Evolutionary conservation across 53 echinoderm and acorn worm genomes (phyloP).

Genomic region (Patiria pectinifera): DNA sequence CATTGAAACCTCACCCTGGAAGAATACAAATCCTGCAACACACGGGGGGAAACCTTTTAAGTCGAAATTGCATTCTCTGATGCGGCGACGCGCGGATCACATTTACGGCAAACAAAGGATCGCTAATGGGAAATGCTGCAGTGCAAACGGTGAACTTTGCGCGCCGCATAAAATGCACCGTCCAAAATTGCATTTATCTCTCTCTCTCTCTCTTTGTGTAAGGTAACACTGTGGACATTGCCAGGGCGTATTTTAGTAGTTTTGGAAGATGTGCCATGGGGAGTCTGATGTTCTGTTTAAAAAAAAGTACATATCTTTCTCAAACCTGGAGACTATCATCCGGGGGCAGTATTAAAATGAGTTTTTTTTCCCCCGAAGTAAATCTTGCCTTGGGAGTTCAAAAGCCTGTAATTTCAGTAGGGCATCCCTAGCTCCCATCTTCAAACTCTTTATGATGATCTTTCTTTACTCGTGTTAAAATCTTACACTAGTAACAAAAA

Average conservation of each 20-base stretch:
- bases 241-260: no score
- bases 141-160: background rate
- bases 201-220: background rate
- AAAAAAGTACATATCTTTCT: no score
- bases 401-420: background rate
- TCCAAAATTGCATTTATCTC: background rate
- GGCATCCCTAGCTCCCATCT: no score
- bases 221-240: background rate
- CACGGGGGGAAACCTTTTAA: background rate
- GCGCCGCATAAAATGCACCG: background rate
- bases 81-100: background rate
- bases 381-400: background rate
- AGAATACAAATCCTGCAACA: background rate
- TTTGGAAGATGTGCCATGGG: no score
- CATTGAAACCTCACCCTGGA: background rate
- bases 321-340: no score
- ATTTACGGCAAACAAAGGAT: slow-evolving; percentile 2
- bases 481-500: no score
- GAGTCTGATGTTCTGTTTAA: no score
- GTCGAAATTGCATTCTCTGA: background rate
- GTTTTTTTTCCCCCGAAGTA: no score
- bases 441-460: no score
- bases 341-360: no score
- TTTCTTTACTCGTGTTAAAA: no score
- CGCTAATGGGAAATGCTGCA: background rate